Evolutionary conservation across 2,113 vertebrate species (phyloP), one percentile per base, ranked within the genome.

Genomic region (Chloebia gouldiae): DNA sequence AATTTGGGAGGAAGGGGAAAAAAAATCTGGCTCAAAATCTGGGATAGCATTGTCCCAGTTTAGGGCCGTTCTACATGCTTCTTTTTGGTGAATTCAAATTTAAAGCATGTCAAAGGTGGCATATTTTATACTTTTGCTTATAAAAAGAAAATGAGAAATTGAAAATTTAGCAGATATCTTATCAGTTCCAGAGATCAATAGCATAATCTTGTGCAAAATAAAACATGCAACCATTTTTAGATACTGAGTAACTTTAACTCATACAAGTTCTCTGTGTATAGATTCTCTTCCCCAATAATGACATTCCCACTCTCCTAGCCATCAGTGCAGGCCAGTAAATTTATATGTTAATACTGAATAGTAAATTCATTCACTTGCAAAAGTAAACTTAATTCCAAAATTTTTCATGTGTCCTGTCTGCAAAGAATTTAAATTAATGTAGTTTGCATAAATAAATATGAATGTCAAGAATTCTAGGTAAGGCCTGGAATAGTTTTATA

Each of bases 361-460:
- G 25, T 81, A 79, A 88, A 87, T 90, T 89, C 59, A 95, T 86
- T 86, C 97, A 81, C 70, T 88, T 95, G 57, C 79, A 68, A 97
- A 96, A 92, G 51, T 92, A 94, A 97, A 91, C 61, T 83, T 95
- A 81, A 96, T 80, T 89, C 65, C 49, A 68, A 87, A 91, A 87
- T 88, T 89, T 89, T 96, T 91, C 76, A 77, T 92, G 85, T 89
- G 80, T 40, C 76, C 35, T 54, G 18, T 73, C 90, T 95, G 72
- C 61, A 93, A 93, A 88, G 84, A 97, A 96, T 96, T 97, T 90
- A 96, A 94, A 95, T 83, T 86, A 96, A 93, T 44, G 16, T 42
- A 47, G 64, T 96, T 89, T 96, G 79, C 95, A 92, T 96, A 95
- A 97, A 96, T 93, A 97, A 97, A 96, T 93, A 95, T 51, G 76